A percentile compares a stretch with the other conserved stretches of the same genome.
These are phyloP conservation scores for Hystrix brachyura DNA, from an alignment of 2,113 vertebrate species.

Conservation along the genomic window DNA sequence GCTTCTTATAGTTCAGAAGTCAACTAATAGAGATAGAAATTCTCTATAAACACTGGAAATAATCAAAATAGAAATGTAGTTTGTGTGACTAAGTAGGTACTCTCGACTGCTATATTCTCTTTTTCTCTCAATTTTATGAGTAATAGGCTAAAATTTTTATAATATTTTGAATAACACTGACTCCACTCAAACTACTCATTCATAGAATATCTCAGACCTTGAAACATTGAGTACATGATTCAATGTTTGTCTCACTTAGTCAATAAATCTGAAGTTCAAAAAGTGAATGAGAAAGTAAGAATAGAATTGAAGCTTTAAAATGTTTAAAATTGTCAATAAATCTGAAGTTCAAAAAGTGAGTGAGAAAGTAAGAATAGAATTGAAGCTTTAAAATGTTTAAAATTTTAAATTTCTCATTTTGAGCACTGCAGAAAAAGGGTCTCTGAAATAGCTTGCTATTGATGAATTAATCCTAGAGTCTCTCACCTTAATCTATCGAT, in stretches of 20 bases:
- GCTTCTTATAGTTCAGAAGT: background rate
- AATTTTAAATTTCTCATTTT: background rate
- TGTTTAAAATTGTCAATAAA: background rate
- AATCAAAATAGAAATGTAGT: background rate
- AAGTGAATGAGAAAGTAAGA: background rate
- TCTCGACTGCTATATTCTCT: background rate
- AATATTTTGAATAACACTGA: background rate
- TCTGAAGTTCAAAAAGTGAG: background rate
- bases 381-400: background rate
- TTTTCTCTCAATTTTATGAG: background rate
- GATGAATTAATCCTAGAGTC: background rate
- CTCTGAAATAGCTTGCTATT: background rate
- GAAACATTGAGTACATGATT: background rate
- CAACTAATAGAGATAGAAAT: background rate
- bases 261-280: background rate
- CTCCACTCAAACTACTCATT: background rate
- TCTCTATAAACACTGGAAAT: background rate
- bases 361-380: background rate
- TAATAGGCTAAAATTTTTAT: background rate
- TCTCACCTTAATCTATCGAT: background rate
- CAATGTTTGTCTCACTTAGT: background rate
- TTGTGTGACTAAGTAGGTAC: background rate
- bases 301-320: too few relatives aligned
- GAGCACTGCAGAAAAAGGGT: background rate
- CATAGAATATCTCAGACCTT: background rate